Evolutionary conservation across 2,113 vertebrate genomes (phyloP), one percentile per base, ranked within the genome.

Genomic region (Seriola quinqueradiata): DNA sequence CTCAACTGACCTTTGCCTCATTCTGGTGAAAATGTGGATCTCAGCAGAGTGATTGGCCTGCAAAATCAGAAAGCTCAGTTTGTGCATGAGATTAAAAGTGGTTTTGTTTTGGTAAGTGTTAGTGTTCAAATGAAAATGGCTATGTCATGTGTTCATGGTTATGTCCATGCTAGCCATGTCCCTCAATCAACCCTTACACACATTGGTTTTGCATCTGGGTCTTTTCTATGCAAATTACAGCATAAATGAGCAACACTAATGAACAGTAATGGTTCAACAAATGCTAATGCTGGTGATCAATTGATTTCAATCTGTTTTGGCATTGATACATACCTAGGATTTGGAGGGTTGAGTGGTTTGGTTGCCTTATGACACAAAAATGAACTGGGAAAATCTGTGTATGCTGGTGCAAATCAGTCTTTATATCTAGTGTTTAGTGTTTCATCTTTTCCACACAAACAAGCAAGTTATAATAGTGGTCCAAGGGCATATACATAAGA

Each of bases 221-320:
- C n/a, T 50, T 11, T 36, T 57, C 8, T 36, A 3, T 58, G 23
- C 1, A 32, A 58, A 46, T 48, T 9, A 9, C 4, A 46, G 32
- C 1, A 8, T 34, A 32, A 63, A 28, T 21, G 1, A 66, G 9
- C 23, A 19, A 11, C 21, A 11, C 36, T 23, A 65, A 42, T 42
- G 6, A 65, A 46, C 64, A 28, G 23, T 48, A 67, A 48, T 25
- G 1, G 42, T 46, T 48, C 14, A 48, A 6, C 23, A 67, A 48
- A 67, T 48, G 23, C n/a, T 65, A 52, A 57, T 57, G 54, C n/a
- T 57, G 54, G 23, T 23, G 54, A 57, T 57, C n/a, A n/a, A n/a
- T 57, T 57, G n/a, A 57, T 57, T 25, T 57, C 54, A 57, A 12
- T 4, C 50, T 57, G n/a, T 4, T 25, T 57, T 23, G 52, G 19